phyloP scores from a whole-genome alignment of 2,888 invertebrate species.

The Omphaloscelis lunosa region DNA sequence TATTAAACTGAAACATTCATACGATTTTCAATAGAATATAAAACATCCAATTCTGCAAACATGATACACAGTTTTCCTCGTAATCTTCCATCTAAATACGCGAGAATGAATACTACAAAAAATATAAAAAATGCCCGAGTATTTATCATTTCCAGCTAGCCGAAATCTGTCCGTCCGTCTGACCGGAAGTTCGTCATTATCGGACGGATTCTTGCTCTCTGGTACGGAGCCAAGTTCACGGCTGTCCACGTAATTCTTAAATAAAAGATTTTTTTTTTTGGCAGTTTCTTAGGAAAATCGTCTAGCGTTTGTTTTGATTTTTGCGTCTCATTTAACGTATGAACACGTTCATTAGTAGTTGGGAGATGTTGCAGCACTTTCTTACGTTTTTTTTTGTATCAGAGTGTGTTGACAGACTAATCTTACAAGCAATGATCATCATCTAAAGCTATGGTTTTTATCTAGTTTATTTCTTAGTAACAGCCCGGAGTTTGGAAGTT shows the following conservation, averaged over 20 bases:
- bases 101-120: conserved; percentile 44
- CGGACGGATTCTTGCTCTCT: conserved; percentile 78
- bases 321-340: not conserved
- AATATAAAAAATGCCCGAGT: conserved; percentile 64
- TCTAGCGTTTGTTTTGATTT: conserved; percentile 48
- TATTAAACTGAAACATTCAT: not conserved
- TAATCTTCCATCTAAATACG: conserved; percentile 46
- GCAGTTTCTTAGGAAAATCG: conserved; percentile 43
- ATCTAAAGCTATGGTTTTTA: not conserved
- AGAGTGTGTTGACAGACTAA: not conserved
- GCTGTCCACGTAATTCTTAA: conserved; percentile 63
- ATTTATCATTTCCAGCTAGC: conserved; percentile 71
- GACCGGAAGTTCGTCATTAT: conserved; percentile 86
- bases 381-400: not conserved
- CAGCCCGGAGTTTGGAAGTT: too few relatives aligned
- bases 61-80: conserved; percentile 48
- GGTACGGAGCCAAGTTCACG: conserved; percentile 82
- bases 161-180: conserved; percentile 65
- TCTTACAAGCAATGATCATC: not conserved
- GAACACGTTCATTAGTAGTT: conserved; percentile 6
- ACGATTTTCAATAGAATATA: conserved; percentile 21
- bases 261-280: conserved; percentile 56
- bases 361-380: not conserved
- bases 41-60: conserved; percentile 11
- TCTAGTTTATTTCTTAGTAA: not conserved